These are phyloP conservation scores for Brienomyrus brachyistius DNA, from an alignment of 2,113 vertebrate species.

Conservation along the genomic window DNA sequence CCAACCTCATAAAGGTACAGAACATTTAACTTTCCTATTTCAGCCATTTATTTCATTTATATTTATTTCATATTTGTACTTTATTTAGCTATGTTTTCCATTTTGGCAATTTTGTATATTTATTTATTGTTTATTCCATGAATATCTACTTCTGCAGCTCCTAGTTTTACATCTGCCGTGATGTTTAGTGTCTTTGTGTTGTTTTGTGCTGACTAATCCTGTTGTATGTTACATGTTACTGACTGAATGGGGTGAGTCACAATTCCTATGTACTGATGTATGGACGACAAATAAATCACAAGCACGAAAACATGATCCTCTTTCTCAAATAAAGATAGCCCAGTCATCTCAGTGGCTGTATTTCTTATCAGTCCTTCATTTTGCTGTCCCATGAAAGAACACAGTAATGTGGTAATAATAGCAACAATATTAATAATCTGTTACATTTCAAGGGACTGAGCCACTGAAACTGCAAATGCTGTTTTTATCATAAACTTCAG, in stretches of 20 bases:
- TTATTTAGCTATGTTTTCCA: neutral
- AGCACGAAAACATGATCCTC: neutral
- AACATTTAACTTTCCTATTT: neutral
- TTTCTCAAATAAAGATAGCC: neutral
- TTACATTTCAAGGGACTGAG: neutral
- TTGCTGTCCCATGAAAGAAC: neutral
- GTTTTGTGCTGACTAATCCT: neutral
- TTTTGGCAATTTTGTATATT: neutral
- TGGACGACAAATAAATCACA: neutral
- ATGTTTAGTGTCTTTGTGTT: neutral
- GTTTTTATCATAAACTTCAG: neutral
- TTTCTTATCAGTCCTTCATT: neutral
- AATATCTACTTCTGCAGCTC: neutral
- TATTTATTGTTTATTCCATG: neutral
- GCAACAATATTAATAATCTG: neutral
- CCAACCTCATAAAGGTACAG: neutral
- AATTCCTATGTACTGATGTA: neutral
- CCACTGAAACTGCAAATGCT: neutral
- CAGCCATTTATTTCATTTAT: neutral
- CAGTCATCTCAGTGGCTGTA: neutral
- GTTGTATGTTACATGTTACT: neutral
- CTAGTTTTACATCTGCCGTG: neutral
- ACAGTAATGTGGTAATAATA: neutral
- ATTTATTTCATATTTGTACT: neutral
- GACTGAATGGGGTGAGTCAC: neutral